Evolutionary conservation across 2,113 vertebrate genomes (phyloP).

Genomic region (Alethe diademata): DNA sequence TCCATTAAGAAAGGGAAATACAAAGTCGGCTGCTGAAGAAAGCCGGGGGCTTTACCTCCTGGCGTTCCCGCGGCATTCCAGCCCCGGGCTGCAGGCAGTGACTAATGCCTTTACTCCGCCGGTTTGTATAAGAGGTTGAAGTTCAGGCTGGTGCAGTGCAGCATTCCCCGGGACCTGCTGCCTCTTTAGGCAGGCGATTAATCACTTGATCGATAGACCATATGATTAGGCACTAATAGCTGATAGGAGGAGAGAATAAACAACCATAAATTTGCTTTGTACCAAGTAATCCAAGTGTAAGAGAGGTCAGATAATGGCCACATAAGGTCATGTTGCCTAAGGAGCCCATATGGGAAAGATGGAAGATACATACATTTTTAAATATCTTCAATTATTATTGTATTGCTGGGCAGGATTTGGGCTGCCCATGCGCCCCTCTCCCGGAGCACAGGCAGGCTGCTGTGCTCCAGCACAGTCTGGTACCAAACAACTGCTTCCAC

Average conservation of each 20-base stretch:
- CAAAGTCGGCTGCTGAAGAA: constrained; percentile 56
- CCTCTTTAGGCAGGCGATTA: constrained; percentile 83
- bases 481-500: background rate
- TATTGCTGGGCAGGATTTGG: background rate
- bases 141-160: constrained; percentile 75
- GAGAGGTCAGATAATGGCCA: constrained; percentile 80
- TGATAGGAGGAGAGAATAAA: constrained; percentile 83
- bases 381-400: constrained; percentile 65
- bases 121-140: constrained; percentile 81
- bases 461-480: background rate
- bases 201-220: constrained; percentile 90
- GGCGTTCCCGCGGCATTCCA: constrained; percentile 57
- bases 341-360: constrained; percentile 70
- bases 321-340: constrained; percentile 77
- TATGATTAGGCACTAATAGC: constrained; percentile 89
- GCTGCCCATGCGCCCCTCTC: background rate
- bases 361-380: constrained; percentile 69
- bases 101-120: constrained; percentile 73
- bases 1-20: constrained; percentile 65
- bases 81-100: constrained; percentile 62
- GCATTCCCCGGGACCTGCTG: constrained; percentile 79
- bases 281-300: constrained; percentile 80
- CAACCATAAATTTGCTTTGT: constrained; percentile 83
- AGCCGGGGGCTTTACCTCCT: constrained; percentile 72
- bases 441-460: background rate